These are phyloP conservation scores for Parazoanthus darwini DNA, from an alignment of 92 coral and sea anemone species.

Conservation along the genomic window DNA sequence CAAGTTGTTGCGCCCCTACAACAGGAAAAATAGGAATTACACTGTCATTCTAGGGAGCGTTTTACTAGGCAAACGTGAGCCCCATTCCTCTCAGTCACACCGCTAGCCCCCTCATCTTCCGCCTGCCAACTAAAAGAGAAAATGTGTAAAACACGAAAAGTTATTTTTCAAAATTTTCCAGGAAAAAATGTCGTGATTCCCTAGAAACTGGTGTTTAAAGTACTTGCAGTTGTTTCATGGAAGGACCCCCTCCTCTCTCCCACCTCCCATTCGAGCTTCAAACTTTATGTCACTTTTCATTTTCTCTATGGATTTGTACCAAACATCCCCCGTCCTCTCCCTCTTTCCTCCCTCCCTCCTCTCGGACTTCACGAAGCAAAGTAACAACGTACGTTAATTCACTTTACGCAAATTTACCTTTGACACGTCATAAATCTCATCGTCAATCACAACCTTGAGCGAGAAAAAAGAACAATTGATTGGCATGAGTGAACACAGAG, in stretches of 20 bases:
- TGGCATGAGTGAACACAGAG: neutral
- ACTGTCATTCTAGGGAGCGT: neutral
- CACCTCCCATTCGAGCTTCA: too few species aligned
- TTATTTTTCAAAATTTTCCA: too few species aligned
- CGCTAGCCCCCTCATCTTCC: too few species aligned
- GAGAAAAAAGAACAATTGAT: neutral
- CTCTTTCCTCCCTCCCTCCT: neutral
- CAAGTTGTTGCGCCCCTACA: conserved; percentile 92
- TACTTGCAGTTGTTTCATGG: too few species aligned
- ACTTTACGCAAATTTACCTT: conserved; percentile 57
- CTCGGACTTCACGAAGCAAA: neutral
- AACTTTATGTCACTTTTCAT: too few species aligned
- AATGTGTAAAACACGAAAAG: neutral
- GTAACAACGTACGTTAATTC: neutral
- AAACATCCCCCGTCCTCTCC: neutral
- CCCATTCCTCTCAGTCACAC: neutral
- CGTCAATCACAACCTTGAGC: conserved; percentile 81
- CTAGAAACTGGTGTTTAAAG: too few species aligned
- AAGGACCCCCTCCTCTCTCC: too few species aligned
- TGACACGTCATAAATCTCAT: conserved; percentile 94
- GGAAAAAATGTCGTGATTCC: too few species aligned
- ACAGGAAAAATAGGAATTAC: neutral
- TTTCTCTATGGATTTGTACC: too few species aligned
- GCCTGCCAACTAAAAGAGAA: neutral
- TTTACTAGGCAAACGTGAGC: neutral